Evolutionary conservation across 2,113 vertebrate species (phyloP).

Genomic region (Eidolon helvum): DNA sequence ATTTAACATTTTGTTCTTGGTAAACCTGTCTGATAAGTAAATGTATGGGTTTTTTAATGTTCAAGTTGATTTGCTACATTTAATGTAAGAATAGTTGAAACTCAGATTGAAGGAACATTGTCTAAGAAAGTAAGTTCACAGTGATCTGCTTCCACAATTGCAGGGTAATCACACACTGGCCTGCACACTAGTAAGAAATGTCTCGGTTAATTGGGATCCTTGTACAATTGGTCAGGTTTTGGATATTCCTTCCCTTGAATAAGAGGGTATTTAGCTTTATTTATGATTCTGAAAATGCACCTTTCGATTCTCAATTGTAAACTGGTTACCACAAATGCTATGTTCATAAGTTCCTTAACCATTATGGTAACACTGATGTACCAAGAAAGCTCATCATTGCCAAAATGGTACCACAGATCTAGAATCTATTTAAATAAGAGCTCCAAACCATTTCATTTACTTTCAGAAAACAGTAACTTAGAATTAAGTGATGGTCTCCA

Average conservation of each 20-base stretch:
- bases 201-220: conserved; percentile 80
- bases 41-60: background rate
- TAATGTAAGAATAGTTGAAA: conserved; percentile 43
- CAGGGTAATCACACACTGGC: conserved; percentile 65
- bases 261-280: conserved; percentile 80
- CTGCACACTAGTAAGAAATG: conserved; percentile 73
- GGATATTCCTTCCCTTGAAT: conserved; percentile 71
- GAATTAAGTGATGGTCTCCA: conserved; percentile 62
- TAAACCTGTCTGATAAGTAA: background rate
- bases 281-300: conserved; percentile 84
- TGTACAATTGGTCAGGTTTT: conserved; percentile 78
- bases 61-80: background rate
- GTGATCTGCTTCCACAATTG: conserved; percentile 78
- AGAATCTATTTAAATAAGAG: conserved; percentile 74
- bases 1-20: background rate
- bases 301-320: conserved; percentile 81
- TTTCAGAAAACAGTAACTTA: conserved; percentile 75
- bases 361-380: conserved; percentile 72
- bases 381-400: conserved; percentile 61
- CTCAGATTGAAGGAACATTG: conserved; percentile 52
- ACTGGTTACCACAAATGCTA: conserved; percentile 80
- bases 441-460: conserved; percentile 66
- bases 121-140: conserved; percentile 72
- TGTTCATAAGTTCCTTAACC: conserved; percentile 65
- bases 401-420: conserved; percentile 78